These are phyloP conservation scores for Acrobasis consociella DNA, from an alignment of 2,888 invertebrate species.

Conservation along the genomic window DNA sequence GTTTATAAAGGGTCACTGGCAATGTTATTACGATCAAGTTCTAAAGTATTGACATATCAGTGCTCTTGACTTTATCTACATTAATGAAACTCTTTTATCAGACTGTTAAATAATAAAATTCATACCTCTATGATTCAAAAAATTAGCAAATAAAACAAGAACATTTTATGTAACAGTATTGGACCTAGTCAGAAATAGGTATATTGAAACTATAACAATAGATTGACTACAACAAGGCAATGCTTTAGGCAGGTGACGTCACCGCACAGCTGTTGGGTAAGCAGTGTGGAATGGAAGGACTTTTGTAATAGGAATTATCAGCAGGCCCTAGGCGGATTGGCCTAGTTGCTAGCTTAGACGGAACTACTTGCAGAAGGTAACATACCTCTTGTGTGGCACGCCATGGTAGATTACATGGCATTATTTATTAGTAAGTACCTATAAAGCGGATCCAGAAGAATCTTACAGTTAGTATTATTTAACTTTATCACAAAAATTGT, in stretches of 20 bases:
- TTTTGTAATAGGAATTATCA: conserved; percentile 35
- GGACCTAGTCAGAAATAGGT: not conserved
- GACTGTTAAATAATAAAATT: too few species aligned
- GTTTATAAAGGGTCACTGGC: too few species aligned
- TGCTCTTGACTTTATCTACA: too few species aligned
- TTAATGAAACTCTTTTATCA: too few species aligned
- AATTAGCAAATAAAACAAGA: not conserved
- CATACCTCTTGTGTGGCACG: not conserved
- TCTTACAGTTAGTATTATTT: too few species aligned
- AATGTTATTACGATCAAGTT: too few species aligned
- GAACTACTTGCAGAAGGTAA: conserved; percentile 11
- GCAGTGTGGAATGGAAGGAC: conserved; percentile 29
- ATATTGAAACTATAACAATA: conserved; percentile 26
- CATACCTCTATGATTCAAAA: not conserved
- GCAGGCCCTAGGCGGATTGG: conserved; percentile 18
- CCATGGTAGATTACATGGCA: not conserved
- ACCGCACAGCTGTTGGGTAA: conserved; percentile 34
- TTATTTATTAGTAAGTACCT: not conserved
- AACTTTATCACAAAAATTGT: too few species aligned
- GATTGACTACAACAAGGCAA: conserved; percentile 6
- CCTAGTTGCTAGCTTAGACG: conserved; percentile 14
- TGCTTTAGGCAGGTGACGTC: conserved; percentile 37
- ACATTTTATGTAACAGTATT: not conserved
- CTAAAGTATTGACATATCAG: too few species aligned
- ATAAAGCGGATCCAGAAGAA: too few species aligned